phyloP scores from a whole-genome alignment of 1,140 invertebrate species.

The Proctacanthus coquilletti region DNA sequence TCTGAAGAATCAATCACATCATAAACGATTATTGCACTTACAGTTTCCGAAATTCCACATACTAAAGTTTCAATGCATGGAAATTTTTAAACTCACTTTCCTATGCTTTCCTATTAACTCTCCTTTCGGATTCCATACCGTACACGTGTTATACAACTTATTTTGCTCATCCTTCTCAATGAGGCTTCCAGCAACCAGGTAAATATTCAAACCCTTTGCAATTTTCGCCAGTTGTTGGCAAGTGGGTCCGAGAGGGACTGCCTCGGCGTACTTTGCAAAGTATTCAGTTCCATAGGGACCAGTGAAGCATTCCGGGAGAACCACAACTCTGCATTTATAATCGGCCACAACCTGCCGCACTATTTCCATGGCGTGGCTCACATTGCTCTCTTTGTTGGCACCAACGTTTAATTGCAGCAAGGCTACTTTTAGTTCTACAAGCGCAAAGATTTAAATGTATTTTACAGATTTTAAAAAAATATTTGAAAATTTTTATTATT shows the following conservation, averaged over 20 bases:
- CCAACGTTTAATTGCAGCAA: constrained; percentile 66
- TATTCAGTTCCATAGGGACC: constrained; percentile 65
- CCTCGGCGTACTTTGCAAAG: constrained; percentile 75
- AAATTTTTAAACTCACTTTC: constrained; percentile 34
- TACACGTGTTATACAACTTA: constrained; percentile 74
- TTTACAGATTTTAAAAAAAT: no score
- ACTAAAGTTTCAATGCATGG: neutral
- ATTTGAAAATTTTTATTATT: no score
- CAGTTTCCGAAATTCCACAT: neutral
- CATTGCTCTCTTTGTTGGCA: constrained; percentile 55
- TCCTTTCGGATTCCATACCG: constrained; percentile 69
- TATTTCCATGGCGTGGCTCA: constrained; percentile 48
- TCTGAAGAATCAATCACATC: constrained; percentile 11
- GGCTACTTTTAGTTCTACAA: constrained; percentile 43
- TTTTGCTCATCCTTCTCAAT: constrained; percentile 50
- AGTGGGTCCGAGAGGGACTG: constrained; percentile 59
- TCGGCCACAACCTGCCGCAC: constrained; percentile 53
- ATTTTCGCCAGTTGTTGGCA: constrained; percentile 48
- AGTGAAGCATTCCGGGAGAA: constrained; percentile 92
- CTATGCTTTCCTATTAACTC: constrained; percentile 54
- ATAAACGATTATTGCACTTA: neutral
- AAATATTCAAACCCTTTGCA: constrained; percentile 63
- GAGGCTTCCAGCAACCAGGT: constrained; percentile 77
- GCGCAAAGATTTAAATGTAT: no score
- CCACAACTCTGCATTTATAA: constrained; percentile 51